Percentiles rank a stretch among this genome's conserved stretches.
Conservation (phyloP, 2,113 vertebrate genomes). For the Canis aureus region DNA sequence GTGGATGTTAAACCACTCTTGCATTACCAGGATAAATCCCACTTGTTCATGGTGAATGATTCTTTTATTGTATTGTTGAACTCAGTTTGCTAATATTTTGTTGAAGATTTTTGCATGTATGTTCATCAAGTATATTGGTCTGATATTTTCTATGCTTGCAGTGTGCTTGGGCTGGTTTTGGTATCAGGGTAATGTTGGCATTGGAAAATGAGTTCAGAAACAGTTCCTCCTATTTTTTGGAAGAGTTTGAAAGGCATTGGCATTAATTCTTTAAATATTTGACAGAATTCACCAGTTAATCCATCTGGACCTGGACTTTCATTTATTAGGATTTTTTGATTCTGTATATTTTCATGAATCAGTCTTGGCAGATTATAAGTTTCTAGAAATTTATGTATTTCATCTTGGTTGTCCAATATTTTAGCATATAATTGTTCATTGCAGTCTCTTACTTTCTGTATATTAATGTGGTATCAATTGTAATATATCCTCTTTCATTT, state of each 20-base stretch:
- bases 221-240: background rate
- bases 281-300: background rate
- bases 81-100: background rate
- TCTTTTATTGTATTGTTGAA: background rate
- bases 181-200: background rate
- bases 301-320: background rate
- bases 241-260: background rate
- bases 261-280: background rate
- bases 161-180: background rate
- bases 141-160: background rate
- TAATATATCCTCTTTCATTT: background rate
- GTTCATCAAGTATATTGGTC: background rate
- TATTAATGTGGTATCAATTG: background rate
- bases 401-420: background rate
- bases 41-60: background rate
- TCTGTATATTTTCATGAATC: background rate
- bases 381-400: background rate
- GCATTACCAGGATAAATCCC: background rate
- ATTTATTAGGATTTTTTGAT: background rate
- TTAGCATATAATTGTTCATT: background rate
- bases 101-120: background rate
- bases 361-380: background rate
- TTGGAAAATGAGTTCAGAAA: background rate
- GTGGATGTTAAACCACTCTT: background rate
- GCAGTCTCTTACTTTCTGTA: background rate